Conservation (phyloP, 2,797 vertebrate genomes). For the Aulostomus chinensis region DNA sequence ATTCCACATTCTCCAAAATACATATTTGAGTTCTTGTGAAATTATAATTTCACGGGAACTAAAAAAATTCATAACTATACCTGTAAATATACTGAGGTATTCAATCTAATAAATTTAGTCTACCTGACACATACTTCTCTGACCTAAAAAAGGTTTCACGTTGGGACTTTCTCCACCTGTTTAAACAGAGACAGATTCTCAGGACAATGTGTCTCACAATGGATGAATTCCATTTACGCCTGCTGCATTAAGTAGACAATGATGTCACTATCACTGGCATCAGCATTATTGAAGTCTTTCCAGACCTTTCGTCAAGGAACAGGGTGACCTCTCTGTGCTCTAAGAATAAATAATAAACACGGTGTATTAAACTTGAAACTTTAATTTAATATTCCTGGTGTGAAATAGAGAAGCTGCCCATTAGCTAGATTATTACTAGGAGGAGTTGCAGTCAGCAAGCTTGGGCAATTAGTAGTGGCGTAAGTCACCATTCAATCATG, state of each 20-base stretch:
- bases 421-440: conserved; percentile 59
- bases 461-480: conserved; percentile 60
- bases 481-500: conserved; percentile 76
- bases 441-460: conserved; percentile 39
- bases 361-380: conserved; percentile 19
- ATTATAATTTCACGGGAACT: too few relatives aligned
- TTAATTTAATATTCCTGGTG: conserved; percentile 45
- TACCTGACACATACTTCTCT: conserved; percentile 15
- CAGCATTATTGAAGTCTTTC: conserved; percentile 34
- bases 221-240: conserved; percentile 54
- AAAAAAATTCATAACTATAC: too few relatives aligned
- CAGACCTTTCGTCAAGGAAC: conserved; percentile 12
- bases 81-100: too few relatives aligned
- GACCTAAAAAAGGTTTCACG: conserved; percentile 24
- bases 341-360: conserved; percentile 52
- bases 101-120: conserved; percentile 17
- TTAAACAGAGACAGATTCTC: conserved; percentile 63
- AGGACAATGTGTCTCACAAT: conserved; percentile 47
- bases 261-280: conserved; percentile 60
- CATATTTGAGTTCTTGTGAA: conserved; percentile 7
- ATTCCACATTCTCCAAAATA: too few relatives aligned
- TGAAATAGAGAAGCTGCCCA: conserved; percentile 45
- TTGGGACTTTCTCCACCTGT: too few relatives aligned
- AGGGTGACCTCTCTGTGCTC: conserved; percentile 44
- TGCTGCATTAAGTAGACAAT: conserved; percentile 40